phyloP scores from a whole-genome alignment of 2,113 vertebrate genomes.

The Microcebus lehilahytsara region DNA sequence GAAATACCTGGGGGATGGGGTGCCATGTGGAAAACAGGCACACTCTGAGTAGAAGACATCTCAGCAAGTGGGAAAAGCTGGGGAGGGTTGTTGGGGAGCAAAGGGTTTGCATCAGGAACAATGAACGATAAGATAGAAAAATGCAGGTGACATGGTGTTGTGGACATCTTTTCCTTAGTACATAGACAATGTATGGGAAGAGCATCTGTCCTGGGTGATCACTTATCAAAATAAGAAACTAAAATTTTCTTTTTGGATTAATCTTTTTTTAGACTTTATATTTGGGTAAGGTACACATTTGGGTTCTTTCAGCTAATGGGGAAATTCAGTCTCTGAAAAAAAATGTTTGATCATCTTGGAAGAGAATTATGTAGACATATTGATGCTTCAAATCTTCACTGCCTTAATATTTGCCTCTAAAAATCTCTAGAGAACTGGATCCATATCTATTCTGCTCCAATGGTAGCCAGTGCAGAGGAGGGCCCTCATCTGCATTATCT shows the following conservation, averaged over 20 bases:
- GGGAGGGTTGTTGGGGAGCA: neutral
- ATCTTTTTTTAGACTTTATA: constrained; percentile 9
- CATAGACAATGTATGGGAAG: neutral
- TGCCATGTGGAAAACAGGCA: neutral
- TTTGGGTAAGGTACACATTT: neutral
- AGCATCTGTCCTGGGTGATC: neutral
- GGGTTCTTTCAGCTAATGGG: neutral
- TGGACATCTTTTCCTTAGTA: neutral
- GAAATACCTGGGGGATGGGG: neutral
- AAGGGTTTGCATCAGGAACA: too few species aligned
- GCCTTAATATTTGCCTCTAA: constrained; percentile 35
- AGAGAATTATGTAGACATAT: constrained; percentile 46
- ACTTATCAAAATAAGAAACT: constrained; percentile 9
- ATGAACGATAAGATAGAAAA: neutral
- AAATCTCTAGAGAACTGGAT: neutral
- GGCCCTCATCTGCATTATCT: neutral
- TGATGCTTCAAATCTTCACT: constrained; percentile 26
- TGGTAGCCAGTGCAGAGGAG: neutral
- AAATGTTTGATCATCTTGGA: constrained; percentile 24
- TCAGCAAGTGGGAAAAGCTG: neutral
- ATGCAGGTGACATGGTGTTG: neutral
- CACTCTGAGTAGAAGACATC: neutral
- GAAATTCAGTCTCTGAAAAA: neutral
- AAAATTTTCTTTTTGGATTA: neutral
- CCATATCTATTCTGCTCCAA: neutral